Base-by-base conservation (phyloP, 2,888 invertebrate species). In the Camponotus fellah region DNA sequence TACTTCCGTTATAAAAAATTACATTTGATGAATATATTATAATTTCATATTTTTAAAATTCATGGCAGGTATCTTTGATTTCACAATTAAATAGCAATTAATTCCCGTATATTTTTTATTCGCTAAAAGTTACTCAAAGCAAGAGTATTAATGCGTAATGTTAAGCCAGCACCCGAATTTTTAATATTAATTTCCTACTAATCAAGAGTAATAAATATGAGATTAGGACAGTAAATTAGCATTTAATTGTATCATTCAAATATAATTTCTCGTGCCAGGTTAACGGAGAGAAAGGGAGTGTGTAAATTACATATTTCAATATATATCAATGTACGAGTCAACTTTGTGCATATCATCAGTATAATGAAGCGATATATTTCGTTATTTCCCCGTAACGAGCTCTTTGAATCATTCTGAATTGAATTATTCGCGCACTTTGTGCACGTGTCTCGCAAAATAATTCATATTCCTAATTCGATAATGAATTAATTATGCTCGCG, bases 391-490 rank as follows among this genome's bases (percentile, higher is more conserved):
- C 10, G 2, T 49, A 71, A 71, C 46, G 71, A 71, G 71, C 37
- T 46, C 66, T 69, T 60, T 14, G 56, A 17, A 32, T 17, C 34
- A 17, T 21, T 26, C 2, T 9, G 14, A 43, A 34, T 21, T 32
- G 46, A 71, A 71, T 80, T 60, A 46, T 17, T 46, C 26, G 26
- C 32, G 34, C 12, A 26, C 26, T 77, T 66, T 46, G 17, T 34
- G 26, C n/a, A 43, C 6, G 56, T 14, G 1, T n/a, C 32, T 71
- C 32, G 37, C 71, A 40, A 56, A 69, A 71, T 79, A 80, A 69
- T 58, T 79, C 26, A 10, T 12, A 43, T 60, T 21, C 21, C 37
- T 46, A 46, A 80, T 69, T 80, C 21, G 46, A 49, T 71, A 71
- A 71, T 37, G 14, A 80, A n/a, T 46, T 26, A 49, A 71, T 80